phyloP scores from a whole-genome alignment of 2,888 invertebrate genomes.

The Branchellion lobata region DNA sequence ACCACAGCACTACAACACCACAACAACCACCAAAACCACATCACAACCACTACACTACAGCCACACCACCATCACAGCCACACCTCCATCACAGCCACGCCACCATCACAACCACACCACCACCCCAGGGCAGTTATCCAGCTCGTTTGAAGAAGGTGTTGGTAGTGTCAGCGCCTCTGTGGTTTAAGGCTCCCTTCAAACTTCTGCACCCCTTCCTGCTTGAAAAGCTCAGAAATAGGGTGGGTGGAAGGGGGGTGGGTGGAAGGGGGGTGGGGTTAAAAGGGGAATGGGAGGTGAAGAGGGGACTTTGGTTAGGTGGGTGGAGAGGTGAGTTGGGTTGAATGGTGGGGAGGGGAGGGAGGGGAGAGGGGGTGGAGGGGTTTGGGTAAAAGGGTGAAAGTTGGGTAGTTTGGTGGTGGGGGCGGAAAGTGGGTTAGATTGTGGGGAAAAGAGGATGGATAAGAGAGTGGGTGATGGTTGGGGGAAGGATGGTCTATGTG shows the following conservation, averaged over 20 bases:
- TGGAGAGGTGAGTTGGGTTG: slow-evolving; percentile 74
- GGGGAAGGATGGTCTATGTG: background rate
- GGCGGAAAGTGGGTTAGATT: too few relatives aligned
- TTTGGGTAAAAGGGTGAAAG: background rate
- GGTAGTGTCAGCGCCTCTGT: slow-evolving; percentile 90
- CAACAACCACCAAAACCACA: background rate
- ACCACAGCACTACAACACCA: too few relatives aligned
- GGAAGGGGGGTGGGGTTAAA: background rate
- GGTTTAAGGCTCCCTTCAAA: slow-evolving; percentile 97
- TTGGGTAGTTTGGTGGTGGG: background rate
- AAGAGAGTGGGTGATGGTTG: background rate
- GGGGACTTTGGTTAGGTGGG: background rate
- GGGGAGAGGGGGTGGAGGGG: background rate
- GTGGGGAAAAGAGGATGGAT: too few relatives aligned
- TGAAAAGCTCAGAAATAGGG: slow-evolving; percentile 90
- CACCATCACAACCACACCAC: background rate
- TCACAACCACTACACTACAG: too few relatives aligned
- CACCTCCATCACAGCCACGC: background rate
- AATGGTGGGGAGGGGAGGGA: background rate
- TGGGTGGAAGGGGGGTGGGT: slow-evolving; percentile 53
- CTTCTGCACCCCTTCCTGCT: slow-evolving; percentile 89
- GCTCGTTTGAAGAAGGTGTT: slow-evolving; percentile 93
- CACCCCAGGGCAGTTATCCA: slow-evolving; percentile 86
- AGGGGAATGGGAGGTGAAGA: slow-evolving; percentile 65
- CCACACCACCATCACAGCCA: background rate